These are phyloP conservation scores for Tokudaia tokunoshimensis DNA, from an alignment of 2,797 vertebrate genomes.

Conservation along the genomic window DNA sequence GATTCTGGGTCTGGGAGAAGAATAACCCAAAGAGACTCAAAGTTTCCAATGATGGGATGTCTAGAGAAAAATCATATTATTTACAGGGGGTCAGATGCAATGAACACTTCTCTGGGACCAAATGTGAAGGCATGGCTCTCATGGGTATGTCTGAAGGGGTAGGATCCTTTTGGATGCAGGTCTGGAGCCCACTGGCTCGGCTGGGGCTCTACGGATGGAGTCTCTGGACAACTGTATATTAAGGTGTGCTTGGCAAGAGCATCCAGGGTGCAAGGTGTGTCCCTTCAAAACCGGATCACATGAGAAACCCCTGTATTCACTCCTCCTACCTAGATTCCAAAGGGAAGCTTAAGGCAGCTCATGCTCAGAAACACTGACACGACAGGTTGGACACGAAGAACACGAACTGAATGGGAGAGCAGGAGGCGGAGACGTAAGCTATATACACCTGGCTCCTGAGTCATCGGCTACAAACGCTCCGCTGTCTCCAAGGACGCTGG, in stretches of 20 bases:
- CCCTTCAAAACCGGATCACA: not conserved
- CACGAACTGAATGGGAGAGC: not conserved
- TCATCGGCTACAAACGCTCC: not conserved
- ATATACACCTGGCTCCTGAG: not conserved
- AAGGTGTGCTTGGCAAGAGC: not conserved
- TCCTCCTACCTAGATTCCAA: slow-evolving; percentile 13
- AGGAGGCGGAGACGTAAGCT: not conserved
- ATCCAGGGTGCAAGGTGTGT: not conserved
- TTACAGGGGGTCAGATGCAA: not conserved
- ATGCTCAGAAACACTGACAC: not conserved
- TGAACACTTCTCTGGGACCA: not conserved
- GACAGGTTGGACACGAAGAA: slow-evolving; percentile 71
- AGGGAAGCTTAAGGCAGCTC: slow-evolving; percentile 35
- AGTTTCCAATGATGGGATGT: not conserved
- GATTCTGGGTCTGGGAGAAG: not conserved
- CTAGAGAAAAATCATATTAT: not conserved
- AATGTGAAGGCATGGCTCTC: not conserved
- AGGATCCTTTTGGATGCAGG: not conserved
- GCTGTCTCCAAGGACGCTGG: not conserved
- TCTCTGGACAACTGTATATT: not conserved
- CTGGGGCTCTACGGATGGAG: not conserved
- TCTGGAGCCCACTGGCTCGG: not conserved
- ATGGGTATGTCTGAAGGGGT: no score
- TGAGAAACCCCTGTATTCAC: not conserved
- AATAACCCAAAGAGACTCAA: not conserved